These are phyloP conservation scores for Agrilus mali DNA, from an alignment of 2,888 invertebrate genomes.

Conservation along the genomic window DNA sequence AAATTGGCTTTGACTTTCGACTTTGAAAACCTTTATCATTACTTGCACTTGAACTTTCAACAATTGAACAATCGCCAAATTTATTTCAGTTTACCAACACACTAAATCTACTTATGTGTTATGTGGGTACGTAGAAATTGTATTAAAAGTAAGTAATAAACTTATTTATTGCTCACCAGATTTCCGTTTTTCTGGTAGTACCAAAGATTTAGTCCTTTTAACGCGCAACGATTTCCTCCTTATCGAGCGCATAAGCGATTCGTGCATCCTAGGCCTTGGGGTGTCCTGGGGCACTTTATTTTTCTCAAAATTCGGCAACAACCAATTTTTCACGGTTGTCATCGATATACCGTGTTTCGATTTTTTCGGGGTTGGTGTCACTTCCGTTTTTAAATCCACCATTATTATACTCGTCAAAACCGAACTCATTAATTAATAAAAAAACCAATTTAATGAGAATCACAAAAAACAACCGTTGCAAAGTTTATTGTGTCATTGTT, in stretches of 20 bases:
- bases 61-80: too few species aligned
- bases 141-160: too few species aligned
- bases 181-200: conserved; percentile 63
- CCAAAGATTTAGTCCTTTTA: conserved; percentile 62
- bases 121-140: background rate
- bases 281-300: conserved; percentile 20
- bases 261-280: conserved; percentile 50
- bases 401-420: conserved; percentile 15
- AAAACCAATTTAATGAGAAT: too few species aligned
- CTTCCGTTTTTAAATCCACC: conserved; percentile 31
- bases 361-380: conserved; percentile 28
- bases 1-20: too few species aligned
- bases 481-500: too few species aligned
- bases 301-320: conserved; percentile 38
- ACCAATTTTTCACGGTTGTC: conserved; percentile 64
- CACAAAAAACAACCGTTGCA: too few species aligned
- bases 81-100: background rate
- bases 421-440: background rate
- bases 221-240: conserved; percentile 57
- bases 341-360: conserved; percentile 35
- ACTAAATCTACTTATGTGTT: too few species aligned
- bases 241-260: conserved; percentile 61
- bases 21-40: too few species aligned
- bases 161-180: conserved; percentile 52
- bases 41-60: too few species aligned